Evolutionary conservation across 2,888 invertebrate genomes (phyloP).

Genomic region (Ectemnius lituratus): DNA sequence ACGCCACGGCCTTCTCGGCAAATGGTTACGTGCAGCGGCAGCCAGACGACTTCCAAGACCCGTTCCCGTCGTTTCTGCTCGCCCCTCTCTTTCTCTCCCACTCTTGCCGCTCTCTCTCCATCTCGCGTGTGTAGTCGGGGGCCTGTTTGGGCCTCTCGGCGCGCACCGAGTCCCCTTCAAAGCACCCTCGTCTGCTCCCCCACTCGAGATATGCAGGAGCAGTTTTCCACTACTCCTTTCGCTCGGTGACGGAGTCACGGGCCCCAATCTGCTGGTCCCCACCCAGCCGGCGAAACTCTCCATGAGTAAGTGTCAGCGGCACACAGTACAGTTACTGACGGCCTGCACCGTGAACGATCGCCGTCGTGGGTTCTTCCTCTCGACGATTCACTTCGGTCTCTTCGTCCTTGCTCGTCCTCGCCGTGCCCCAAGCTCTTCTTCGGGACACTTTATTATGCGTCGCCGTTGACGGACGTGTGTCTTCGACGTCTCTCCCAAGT

Average conservation of each 20-base stretch:
- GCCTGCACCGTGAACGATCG: slow-evolving; percentile 65
- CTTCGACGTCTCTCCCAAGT: slow-evolving; percentile 45
- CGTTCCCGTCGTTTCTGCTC: slow-evolving; percentile 36
- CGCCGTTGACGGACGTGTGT: slow-evolving; percentile 44
- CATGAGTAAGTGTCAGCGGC: slow-evolving; percentile 67
- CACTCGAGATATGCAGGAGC: slow-evolving; percentile 20
- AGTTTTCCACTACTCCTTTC: slow-evolving; percentile 49
- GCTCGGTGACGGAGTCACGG: slow-evolving; percentile 33
- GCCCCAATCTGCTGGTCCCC: slow-evolving; percentile 54
- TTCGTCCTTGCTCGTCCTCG: slow-evolving; percentile 27
- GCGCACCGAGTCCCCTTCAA: neutral
- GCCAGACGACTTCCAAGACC: slow-evolving; percentile 46
- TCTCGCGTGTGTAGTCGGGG: slow-evolving; percentile 21
- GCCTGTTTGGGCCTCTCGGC: slow-evolving; percentile 42
- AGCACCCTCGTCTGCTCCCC: slow-evolving; percentile 5
- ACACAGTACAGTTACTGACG: slow-evolving; percentile 73
- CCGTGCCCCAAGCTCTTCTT: slow-evolving; percentile 18
- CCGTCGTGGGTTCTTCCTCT: slow-evolving; percentile 41
- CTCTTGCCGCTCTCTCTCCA: slow-evolving; percentile 14
- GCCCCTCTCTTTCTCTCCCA: slow-evolving; percentile 15
- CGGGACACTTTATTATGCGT: slow-evolving; percentile 44
- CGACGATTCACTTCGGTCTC: slow-evolving; percentile 36
- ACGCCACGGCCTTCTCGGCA: slow-evolving; percentile 65
- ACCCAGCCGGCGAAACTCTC: slow-evolving; percentile 56
- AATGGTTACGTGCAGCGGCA: slow-evolving; percentile 42